Base-by-base conservation (phyloP, 2,888 invertebrate species). In the Sesia bembeciformis region DNA sequence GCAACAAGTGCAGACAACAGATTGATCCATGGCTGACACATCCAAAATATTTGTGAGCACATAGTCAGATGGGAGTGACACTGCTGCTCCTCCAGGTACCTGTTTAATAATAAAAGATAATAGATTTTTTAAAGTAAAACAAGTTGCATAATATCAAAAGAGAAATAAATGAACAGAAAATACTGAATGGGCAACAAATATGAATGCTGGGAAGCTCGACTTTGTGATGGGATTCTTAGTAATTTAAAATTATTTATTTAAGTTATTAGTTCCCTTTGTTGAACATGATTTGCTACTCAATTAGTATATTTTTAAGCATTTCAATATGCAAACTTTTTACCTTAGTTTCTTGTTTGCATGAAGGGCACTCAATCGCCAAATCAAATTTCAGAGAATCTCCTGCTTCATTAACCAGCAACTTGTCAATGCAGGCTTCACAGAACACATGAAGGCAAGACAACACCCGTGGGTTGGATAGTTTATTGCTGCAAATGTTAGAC, bases 361-460 rank as follows among this genome's bases (percentile, higher is more conserved):
- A 91, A 40, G 95, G 95, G 73, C 96, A 96, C 68, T 91, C 91
- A 59, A 96, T 92, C 63, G 91, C 90, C 68, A 91, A 90, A 81
- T 92, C 92, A 66, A 89, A 86, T 71, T 92, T 92, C 50, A 92
- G 87, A 53, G 92, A 90, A 79, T 94, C 94, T 49, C 93, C 93
- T 59, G 91, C 93, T 76, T 94, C 94, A 68, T 93, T 93, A 60
- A 93, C 91, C 72, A 95, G 90, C 72, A 94, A 91, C 78, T 95
- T 95, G 76, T 95, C 94, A 72, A 98, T 91, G 85, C 98, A 98
- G 64, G 93, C 92, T 88, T 97, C 96, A 89, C 98, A 98, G 90
- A 97, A 98, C 53, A 96, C 96, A 90, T 98, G 98, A 78, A 98
- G 93, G 86, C 98, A 98, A 69, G 95, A 94, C 73, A 98, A 92